Evolutionary conservation across 1,140 invertebrate species (phyloP).

Genomic region (Aporrectodea caliginosa): DNA sequence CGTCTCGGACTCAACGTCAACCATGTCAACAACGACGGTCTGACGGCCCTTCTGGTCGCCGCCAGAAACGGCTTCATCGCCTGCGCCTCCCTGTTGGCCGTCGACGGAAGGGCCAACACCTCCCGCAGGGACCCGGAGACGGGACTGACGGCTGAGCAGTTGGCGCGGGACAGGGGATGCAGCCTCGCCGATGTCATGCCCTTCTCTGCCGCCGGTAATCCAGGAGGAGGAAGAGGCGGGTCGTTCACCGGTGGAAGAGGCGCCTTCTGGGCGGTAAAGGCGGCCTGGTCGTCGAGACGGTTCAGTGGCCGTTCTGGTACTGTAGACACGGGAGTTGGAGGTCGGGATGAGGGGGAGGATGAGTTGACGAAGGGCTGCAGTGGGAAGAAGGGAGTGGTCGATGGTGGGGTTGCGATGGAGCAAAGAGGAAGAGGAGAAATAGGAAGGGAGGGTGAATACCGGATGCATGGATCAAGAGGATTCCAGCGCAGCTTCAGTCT

Average conservation of each 20-base stretch:
- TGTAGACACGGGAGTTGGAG: not conserved
- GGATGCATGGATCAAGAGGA: not conserved
- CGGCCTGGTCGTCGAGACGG: not conserved
- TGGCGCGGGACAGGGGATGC: slow-evolving; percentile 35
- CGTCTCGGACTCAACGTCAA: slow-evolving; percentile 47
- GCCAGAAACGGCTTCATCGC: slow-evolving; percentile 44
- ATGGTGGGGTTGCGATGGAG: not conserved
- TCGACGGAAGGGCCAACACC: slow-evolving; percentile 44
- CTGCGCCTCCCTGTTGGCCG: slow-evolving; percentile 45
- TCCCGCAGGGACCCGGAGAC: slow-evolving; percentile 39
- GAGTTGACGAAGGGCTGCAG: not conserved
- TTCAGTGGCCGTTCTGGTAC: not conserved
- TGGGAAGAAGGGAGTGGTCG: not conserved
- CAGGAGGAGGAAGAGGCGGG: too few species aligned
- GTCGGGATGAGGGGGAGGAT: not conserved
- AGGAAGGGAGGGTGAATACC: not conserved
- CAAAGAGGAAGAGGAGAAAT: not conserved
- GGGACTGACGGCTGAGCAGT: slow-evolving; percentile 37
- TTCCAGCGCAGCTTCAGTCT: not conserved
- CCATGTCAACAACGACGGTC: slow-evolving; percentile 46
- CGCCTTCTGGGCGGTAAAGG: not conserved
- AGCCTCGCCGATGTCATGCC: not conserved
- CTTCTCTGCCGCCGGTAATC: not conserved
- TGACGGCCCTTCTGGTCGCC: slow-evolving; percentile 46
- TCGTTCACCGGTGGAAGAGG: not conserved